A percentile compares a stretch with the other conserved stretches of the same genome.
Evolutionary conservation across 2,888 invertebrate species (phyloP).

Genomic region (Mythimna ferrago): DNA sequence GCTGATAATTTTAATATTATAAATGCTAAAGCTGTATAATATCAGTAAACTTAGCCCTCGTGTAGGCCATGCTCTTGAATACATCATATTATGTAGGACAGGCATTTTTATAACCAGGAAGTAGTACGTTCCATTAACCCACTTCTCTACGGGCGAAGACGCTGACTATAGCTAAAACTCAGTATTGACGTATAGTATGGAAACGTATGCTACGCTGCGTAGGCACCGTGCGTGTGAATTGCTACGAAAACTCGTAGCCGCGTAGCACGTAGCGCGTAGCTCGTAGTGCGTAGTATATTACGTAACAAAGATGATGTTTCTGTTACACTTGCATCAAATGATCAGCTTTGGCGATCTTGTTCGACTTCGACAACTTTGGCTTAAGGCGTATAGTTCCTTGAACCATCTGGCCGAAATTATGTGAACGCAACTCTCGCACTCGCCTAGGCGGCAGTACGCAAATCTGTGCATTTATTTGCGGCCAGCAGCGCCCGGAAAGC

Average conservation of each 20-base stretch:
- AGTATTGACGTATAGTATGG: not conserved
- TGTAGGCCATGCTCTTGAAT: not conserved
- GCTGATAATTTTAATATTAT: not conserved
- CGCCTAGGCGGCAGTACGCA: too few species aligned
- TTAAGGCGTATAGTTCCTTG: too few species aligned
- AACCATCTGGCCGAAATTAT: too few species aligned
- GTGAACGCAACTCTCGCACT: too few species aligned
- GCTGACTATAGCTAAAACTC: not conserved
- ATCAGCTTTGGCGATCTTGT: too few species aligned
- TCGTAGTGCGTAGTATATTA: not conserved
- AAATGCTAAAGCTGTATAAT: too few species aligned
- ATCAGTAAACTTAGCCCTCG: not conserved
- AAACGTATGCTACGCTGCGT: not conserved
- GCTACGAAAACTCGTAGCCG: constrained; percentile 30
- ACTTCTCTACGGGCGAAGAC: not conserved
- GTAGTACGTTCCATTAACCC: not conserved
- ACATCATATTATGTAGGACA: not conserved
- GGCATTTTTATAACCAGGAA: not conserved
- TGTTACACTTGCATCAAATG: too few species aligned
- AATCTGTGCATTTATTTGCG: too few species aligned
- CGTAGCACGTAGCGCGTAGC: constrained; percentile 15
- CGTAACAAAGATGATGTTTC: not conserved
- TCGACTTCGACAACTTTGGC: too few species aligned
- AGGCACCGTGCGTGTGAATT: not conserved
- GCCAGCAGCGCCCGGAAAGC: too few species aligned